Base-by-base conservation (phyloP, 2,113 vertebrate species). In the Saguinus imperator region DNA sequence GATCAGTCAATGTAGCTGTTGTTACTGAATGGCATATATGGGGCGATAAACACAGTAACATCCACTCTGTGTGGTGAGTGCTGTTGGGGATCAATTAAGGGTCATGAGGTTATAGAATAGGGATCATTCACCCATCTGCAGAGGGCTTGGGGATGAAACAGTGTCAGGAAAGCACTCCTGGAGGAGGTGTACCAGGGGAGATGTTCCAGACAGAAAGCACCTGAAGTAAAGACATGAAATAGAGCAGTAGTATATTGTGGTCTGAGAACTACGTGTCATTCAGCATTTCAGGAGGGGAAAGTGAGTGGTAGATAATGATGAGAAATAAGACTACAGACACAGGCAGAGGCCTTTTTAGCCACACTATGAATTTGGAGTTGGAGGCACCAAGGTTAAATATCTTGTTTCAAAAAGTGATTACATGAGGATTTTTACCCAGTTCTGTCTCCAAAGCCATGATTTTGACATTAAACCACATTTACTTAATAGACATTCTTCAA, bases 401-500 rank as follows among this genome's bases (percentile, higher is more conserved):
- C 35, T 80, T 85, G 57, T 48, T 37, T 80, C 3, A 1, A 72
- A 77, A 73, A 79, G 87, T 55, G 55, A 87, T 81, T 77, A 68
- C 11, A 9, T 32, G n/a, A 88, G 48, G 25, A 70, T 37, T 86
- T 95, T 93, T 92, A 66, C 20, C 66, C 66, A 43, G n/a, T 86
- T 95, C 14, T 52, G 37, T 73, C 66, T 83, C 35, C 82, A 85
- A 90, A 91, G 18, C 70, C 48, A 13, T 57, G 21, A 57, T 94
- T 76, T 89, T 95, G 77, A 90, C 6, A 64, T 9, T 73, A 87
- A 79, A 25, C 14, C 27, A 3, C 37, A 37, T 16, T 72, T 80
- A 72, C 43, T 96, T 87, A 18, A 45, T 27, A 91, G 86, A 72
- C 27, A 85, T 77, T 94, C 23, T 84, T 87, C n/a, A 90, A 70